Percentiles rank a stretch among this genome's conserved stretches.
Evolutionary conservation across 2,888 invertebrate species (phyloP).

Genomic region (Thecophora atra): DNA sequence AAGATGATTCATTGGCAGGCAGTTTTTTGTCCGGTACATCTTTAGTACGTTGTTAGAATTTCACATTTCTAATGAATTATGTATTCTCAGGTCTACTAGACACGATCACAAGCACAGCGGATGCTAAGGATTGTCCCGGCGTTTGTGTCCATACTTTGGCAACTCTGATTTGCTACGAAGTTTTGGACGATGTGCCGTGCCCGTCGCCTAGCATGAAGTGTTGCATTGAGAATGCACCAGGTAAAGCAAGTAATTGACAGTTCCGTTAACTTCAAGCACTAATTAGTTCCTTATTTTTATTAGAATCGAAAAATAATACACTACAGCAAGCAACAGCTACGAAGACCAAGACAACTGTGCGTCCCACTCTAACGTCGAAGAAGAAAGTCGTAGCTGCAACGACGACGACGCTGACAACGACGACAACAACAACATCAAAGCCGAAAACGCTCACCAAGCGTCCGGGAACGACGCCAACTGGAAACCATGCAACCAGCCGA

Average conservation of each 20-base stretch:
- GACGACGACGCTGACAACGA: slow-evolving; percentile 45
- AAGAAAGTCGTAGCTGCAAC: slow-evolving; percentile 42
- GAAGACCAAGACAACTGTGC: slow-evolving; percentile 58
- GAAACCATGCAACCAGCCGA: slow-evolving; percentile 54
- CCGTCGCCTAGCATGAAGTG: slow-evolving; percentile 85
- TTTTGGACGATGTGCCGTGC: slow-evolving; percentile 82
- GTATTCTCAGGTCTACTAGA: slow-evolving; percentile 76
- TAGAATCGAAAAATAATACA: slow-evolving; percentile 10
- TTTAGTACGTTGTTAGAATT: not conserved
- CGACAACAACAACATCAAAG: slow-evolving; percentile 56
- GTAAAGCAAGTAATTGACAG: slow-evolving; percentile 63
- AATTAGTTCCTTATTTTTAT: slow-evolving; percentile 18
- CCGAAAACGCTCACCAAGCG: slow-evolving; percentile 51
- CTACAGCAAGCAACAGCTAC: slow-evolving; percentile 46
- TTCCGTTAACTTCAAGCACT: not conserved
- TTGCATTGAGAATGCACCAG: slow-evolving; percentile 79
- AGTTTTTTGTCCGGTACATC: slow-evolving; percentile 83
- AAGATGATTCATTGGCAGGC: slow-evolving; percentile 83
- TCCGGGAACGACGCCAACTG: slow-evolving; percentile 49
- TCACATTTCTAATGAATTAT: not conserved
- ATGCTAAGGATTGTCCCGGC: slow-evolving; percentile 87
- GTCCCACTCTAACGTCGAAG: slow-evolving; percentile 50
- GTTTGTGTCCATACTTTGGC: slow-evolving; percentile 88
- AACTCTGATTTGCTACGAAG: slow-evolving; percentile 85
- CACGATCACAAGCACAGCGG: slow-evolving; percentile 84